phyloP scores from a whole-genome alignment of 2,888 invertebrate genomes.

The Ophion costatus region DNA sequence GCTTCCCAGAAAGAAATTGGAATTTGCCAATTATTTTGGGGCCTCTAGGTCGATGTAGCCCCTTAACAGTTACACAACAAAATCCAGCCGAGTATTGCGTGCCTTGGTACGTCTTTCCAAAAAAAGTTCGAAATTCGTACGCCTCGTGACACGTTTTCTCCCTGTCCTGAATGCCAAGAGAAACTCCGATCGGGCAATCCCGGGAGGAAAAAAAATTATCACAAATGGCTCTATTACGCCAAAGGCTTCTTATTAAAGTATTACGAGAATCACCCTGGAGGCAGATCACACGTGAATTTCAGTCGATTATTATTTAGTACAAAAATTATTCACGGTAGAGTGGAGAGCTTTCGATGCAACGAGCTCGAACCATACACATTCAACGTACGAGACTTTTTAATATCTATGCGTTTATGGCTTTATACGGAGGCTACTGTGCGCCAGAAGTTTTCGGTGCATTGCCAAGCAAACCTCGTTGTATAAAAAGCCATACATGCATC shows the following conservation, averaged over 20 bases:
- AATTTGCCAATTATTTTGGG: no score
- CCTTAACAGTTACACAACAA: no score
- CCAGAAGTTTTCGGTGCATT: conserved; percentile 54
- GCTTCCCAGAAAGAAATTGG: no score
- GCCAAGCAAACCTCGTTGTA: conserved; percentile 17
- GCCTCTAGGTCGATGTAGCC: no score
- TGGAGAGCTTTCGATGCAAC: conserved; percentile 52
- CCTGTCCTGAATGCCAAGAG: neutral
- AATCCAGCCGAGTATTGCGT: no score
- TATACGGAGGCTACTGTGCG: conserved; percentile 4
- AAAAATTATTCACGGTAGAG: conserved; percentile 60
- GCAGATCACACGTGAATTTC: conserved; percentile 58
- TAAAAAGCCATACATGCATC: conserved; percentile 22
- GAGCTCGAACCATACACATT: conserved; percentile 51
- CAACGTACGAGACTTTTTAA: conserved; percentile 50
- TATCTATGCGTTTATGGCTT: conserved; percentile 7
- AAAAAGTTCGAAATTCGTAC: neutral
- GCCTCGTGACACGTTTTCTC: neutral
- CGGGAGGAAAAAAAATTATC: conserved; percentile 23
- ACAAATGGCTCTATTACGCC: conserved; percentile 41
- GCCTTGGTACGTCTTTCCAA: neutral
- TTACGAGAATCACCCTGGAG: conserved; percentile 57
- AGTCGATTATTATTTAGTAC: conserved; percentile 32
- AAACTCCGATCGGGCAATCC: conserved; percentile 34
- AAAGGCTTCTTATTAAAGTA: conserved; percentile 58